Conservation (phyloP, 2,113 vertebrate genomes). For the Cyanoderma ruficeps region DNA sequence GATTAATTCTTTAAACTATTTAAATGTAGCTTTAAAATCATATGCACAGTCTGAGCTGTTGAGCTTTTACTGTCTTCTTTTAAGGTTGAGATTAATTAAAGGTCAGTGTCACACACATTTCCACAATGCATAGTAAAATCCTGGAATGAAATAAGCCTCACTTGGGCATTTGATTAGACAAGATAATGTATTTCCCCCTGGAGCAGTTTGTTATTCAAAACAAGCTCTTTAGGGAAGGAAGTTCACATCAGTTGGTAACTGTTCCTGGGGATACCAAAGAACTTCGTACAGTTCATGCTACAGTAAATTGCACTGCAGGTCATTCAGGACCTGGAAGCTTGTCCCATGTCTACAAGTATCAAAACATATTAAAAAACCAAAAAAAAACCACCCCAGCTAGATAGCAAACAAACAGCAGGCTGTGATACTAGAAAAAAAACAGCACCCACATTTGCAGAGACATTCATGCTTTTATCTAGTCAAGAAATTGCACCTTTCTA, state of each 20-base stretch:
- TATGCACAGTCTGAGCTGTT: not conserved
- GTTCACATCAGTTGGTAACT: constrained; percentile 68
- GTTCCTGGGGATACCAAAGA: constrained; percentile 70
- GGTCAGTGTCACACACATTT: constrained; percentile 55
- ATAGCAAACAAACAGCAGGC: not conserved
- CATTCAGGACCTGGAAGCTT: constrained; percentile 5
- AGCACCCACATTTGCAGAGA: not conserved
- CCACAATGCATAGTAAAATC: constrained; percentile 50
- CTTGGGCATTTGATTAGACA: constrained; percentile 70
- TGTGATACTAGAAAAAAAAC: not conserved
- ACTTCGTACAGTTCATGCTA: constrained; percentile 51
- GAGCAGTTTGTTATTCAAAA: constrained; percentile 73
- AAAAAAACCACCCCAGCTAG: not conserved
- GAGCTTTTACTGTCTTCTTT: constrained; percentile 9
- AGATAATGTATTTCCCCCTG: constrained; percentile 68
- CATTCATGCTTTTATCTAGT: not conserved
- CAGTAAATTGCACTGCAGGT: constrained; percentile 12
- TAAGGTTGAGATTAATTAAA: constrained; percentile 46
- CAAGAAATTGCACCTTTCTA: not conserved
- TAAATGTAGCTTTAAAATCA: not conserved
- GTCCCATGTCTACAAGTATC: not conserved
- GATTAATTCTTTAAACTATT: not conserved
- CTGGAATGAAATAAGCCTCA: constrained; percentile 47
- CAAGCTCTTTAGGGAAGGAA: constrained; percentile 73
- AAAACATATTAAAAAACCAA: not conserved